A percentile compares a stretch with the other conserved stretches of the same genome.
Evolutionary conservation across 92 coral and sea anemone species (phyloP).

Genomic region (Virgularia gustaviana): DNA sequence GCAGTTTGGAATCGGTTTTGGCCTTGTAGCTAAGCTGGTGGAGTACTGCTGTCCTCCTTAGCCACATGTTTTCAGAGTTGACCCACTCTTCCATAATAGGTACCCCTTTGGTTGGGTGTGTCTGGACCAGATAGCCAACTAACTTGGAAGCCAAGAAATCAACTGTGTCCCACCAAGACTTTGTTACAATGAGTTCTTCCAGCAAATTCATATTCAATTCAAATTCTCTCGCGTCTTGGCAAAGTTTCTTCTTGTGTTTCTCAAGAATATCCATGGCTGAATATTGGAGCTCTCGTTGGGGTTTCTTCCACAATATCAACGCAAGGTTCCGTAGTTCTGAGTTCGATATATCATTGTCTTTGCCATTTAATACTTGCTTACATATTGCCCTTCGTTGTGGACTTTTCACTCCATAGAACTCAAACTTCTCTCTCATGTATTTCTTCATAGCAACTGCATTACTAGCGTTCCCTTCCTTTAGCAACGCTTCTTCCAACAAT

Average conservation of each 20-base stretch:
- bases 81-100: constrained; percentile 81
- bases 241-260: constrained; percentile 57
- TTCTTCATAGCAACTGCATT: constrained; percentile 76
- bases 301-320: constrained; percentile 66
- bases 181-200: constrained; percentile 58
- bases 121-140: constrained; percentile 68
- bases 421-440: constrained; percentile 87
- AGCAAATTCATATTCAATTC: constrained; percentile 66
- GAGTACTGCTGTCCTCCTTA: constrained; percentile 79
- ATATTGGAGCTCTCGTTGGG: constrained; percentile 80
- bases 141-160: constrained; percentile 65
- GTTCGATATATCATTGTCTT: constrained; percentile 23
- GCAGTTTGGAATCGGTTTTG: constrained; percentile 65
- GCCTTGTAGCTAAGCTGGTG: constrained; percentile 82
- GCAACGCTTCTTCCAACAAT: constrained; percentile 2
- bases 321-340: constrained; percentile 61
- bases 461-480: constrained; percentile 49
- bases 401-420: constrained; percentile 75
- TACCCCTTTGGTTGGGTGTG: constrained; percentile 62
- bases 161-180: constrained; percentile 99
- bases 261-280: constrained; percentile 74
- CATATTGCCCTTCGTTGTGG: constrained; percentile 61
- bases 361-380: constrained; percentile 56
- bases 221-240: constrained; percentile 58
- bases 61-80: constrained; percentile 90